A percentile compares a stretch with the other conserved stretches of the same genome.
phyloP scores from a whole-genome alignment of 2,113 vertebrate species.

The Erythrolamprus reginae region DNA sequence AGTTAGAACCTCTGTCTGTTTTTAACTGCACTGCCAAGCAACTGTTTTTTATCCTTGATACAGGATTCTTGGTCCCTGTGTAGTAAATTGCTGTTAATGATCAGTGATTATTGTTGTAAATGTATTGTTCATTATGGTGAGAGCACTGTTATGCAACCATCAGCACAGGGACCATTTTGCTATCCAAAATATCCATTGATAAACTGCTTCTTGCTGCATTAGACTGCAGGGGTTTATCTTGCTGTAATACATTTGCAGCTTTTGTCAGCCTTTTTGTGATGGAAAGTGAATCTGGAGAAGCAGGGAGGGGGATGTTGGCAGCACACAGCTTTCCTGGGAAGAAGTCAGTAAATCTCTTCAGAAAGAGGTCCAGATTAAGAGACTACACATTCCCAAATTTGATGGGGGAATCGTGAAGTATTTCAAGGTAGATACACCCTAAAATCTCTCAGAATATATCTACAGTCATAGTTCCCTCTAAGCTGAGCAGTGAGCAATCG shows the following conservation, averaged over 20 bases:
- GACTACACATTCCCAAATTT: background rate
- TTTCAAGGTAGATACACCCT: too few species aligned
- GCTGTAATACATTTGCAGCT: background rate
- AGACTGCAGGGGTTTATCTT: background rate
- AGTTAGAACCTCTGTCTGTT: background rate
- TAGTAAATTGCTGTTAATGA: background rate
- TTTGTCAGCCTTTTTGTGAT: background rate
- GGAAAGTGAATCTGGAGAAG: background rate
- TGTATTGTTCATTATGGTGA: background rate
- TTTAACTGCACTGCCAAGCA: background rate
- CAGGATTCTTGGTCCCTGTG: background rate
- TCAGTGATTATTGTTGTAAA: background rate
- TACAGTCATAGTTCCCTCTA: too few species aligned
- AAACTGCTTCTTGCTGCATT: background rate
- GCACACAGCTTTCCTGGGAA: background rate
- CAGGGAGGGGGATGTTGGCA: background rate
- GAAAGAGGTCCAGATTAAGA: background rate
- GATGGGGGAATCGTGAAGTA: background rate
- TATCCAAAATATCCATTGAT: background rate
- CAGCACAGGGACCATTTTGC: background rate
- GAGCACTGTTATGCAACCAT: background rate
- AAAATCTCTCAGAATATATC: too few species aligned
- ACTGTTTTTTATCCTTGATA: background rate
- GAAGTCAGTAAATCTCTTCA: background rate
- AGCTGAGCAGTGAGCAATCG: too few species aligned